Evolutionary conservation across 2,113 vertebrate genomes (phyloP).

Genomic region (Platycercus adscitus): DNA sequence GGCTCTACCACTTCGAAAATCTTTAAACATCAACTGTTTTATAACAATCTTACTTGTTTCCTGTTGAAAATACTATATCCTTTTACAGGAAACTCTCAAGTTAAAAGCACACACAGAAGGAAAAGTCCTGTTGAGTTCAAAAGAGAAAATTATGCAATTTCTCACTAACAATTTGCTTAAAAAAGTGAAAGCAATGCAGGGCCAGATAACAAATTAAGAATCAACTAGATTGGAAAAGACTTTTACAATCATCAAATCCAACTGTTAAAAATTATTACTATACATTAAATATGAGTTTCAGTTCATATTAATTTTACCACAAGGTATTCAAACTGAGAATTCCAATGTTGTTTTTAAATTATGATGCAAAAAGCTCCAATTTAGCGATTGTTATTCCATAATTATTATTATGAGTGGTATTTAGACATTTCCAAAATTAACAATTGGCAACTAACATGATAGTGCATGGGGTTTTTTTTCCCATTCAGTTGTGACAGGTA

Average conservation of each 20-base stretch:
- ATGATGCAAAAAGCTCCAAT: neutral
- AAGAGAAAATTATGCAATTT: neutral
- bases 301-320: neutral
- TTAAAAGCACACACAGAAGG: neutral
- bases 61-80: neutral
- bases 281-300: neutral
- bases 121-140: neutral
- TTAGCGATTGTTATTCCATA: neutral
- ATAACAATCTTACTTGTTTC: neutral
- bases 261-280: neutral
- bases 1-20: neutral
- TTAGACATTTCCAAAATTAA: neutral
- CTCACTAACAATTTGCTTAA: neutral
- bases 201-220: neutral
- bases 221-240: neutral
- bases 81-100: neutral
- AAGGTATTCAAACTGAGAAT: neutral
- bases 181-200: neutral
- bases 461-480: neutral
- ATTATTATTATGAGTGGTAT: neutral
- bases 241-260: neutral
- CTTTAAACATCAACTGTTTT: neutral
- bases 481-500: neutral
- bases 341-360: neutral
- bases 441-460: neutral